Evolutionary conservation across 1,140 invertebrate genomes (phyloP).

Genomic region (Drosophila busckii): DNA sequence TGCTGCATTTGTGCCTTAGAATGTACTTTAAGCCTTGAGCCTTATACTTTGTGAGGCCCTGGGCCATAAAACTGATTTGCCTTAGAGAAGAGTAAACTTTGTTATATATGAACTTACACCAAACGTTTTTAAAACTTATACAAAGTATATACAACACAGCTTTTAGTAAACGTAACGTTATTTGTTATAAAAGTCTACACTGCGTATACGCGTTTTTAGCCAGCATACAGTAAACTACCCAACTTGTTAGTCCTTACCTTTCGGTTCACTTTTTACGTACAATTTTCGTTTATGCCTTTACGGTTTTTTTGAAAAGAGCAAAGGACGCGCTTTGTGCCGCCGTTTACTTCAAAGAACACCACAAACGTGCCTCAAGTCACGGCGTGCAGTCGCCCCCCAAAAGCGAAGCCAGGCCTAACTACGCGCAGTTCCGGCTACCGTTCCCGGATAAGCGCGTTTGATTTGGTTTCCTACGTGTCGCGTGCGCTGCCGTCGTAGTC

Average conservation of each 20-base stretch:
- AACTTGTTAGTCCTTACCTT: conserved; percentile 48
- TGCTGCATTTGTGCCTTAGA: conserved; percentile 60
- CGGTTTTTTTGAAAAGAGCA: conserved; percentile 68
- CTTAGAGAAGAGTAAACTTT: conserved; percentile 49
- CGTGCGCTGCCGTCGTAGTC: conserved; percentile 61
- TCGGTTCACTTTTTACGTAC: conserved; percentile 50
- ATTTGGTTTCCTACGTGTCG: conserved; percentile 24
- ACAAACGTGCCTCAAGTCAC: conserved; percentile 77
- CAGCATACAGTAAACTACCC: conserved; percentile 26
- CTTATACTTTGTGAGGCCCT: conserved; percentile 35
- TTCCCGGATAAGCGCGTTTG: conserved; percentile 2
- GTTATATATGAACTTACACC: conserved; percentile 50
- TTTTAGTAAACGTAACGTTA: conserved; percentile 54
- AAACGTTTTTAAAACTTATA: conserved; percentile 54
- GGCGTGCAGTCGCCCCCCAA: conserved; percentile 46
- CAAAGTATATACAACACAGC: conserved; percentile 21
- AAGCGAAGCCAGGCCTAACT: conserved; percentile 2
- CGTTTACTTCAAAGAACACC: conserved; percentile 69
- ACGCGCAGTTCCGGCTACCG: no score
- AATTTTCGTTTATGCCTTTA: no score
- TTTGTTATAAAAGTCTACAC: conserved; percentile 38
- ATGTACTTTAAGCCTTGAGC: conserved; percentile 12
- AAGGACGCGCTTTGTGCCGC: conserved; percentile 38
- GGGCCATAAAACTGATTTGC: conserved; percentile 57
- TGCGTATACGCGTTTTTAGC: conserved; percentile 60